Evolutionary conservation across 2,113 vertebrate species (phyloP), one percentile per base, ranked within the genome.

Genomic region (Gadus chalcogrammus): DNA sequence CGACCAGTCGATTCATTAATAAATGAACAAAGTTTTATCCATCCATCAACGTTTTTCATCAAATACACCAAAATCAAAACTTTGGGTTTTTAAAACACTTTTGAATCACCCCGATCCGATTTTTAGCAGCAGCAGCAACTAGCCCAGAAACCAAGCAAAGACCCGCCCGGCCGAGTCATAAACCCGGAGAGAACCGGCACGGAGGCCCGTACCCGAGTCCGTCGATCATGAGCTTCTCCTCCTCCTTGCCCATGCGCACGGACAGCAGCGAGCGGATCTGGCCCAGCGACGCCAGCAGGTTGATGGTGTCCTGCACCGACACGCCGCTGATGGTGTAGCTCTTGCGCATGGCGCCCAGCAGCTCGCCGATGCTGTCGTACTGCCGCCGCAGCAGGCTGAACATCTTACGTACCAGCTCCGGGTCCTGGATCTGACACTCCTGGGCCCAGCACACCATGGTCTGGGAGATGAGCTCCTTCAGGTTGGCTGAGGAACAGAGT

Each of bases 361-460:
- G 92, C 87, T 99, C 97, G 6, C 97, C 97, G 3, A 98, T 95
- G 88, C 97, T 96, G 92, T 99, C 97, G 1, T 99, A 99, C 8
- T 99, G 97, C 65, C 97, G 88, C 15, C 94, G 92, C 68, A 99
- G 94, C 20, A 99, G 92, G 74, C 88, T 96, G 89, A 98, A 99
- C 97, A 99, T 99, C 76, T 95, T 94, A 6, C 96, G 93, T 69
- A 99, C 95, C 70, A 99, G 91, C 75, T 97, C 92, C 0, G 97
- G 91, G n/a, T 99, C 95, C 82, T 97, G 96, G 75, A 99, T 94
- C 85, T 95, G 94, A 74, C 94, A 94, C 84, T 99, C 97, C 74
- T 99, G 97, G 24, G 97, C 95, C 97, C 97, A 99, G 79, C 92
- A 88, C 69, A 99, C 95, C 95, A 99, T 98, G 0, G 96, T 98